Conservation (phyloP, 1,140 invertebrate genomes). For the Meloidogyne floridensis region DNA sequence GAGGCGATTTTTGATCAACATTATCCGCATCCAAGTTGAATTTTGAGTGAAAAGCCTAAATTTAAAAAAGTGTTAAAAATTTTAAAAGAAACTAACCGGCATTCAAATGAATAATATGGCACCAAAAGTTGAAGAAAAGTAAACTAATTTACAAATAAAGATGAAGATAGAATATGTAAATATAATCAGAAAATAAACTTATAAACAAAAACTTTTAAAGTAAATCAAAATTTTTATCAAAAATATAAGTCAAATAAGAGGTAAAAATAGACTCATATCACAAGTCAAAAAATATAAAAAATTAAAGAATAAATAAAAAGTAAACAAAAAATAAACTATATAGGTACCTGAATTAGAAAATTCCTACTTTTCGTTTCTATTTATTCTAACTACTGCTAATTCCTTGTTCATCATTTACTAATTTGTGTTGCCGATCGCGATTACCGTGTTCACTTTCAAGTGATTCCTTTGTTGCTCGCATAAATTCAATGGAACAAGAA, state of each 20-base stretch:
- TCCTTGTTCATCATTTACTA: slow-evolving; percentile 11
- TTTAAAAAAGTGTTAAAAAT: not conserved
- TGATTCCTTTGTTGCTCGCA: slow-evolving; percentile 45
- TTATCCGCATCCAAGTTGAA: slow-evolving; percentile 72
- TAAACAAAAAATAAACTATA: no score
- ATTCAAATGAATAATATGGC: not conserved
- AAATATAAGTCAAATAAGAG: no score
- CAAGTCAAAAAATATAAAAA: not conserved
- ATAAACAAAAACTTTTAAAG: no score
- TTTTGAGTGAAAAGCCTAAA: slow-evolving; percentile 89
- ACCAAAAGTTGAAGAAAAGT: slow-evolving; percentile 18
- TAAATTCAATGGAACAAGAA: slow-evolving; percentile 47
- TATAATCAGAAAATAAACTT: no score
- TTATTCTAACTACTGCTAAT: not conserved
- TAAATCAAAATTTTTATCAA: no score
- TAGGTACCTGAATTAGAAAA: not conserved
- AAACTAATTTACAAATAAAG: not conserved
- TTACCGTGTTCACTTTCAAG: slow-evolving; percentile 19
- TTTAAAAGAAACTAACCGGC: slow-evolving; percentile 6
- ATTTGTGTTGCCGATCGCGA: not conserved
- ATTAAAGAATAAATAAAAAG: no score
- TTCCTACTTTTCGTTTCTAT: not conserved
- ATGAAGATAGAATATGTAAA: no score
- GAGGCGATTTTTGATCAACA: slow-evolving; percentile 65
- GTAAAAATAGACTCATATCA: not conserved